A percentile compares a stretch with the other conserved stretches of the same genome.
phyloP scores from a whole-genome alignment of 2,797 vertebrate genomes.

The Poecilia picta region DNA sequence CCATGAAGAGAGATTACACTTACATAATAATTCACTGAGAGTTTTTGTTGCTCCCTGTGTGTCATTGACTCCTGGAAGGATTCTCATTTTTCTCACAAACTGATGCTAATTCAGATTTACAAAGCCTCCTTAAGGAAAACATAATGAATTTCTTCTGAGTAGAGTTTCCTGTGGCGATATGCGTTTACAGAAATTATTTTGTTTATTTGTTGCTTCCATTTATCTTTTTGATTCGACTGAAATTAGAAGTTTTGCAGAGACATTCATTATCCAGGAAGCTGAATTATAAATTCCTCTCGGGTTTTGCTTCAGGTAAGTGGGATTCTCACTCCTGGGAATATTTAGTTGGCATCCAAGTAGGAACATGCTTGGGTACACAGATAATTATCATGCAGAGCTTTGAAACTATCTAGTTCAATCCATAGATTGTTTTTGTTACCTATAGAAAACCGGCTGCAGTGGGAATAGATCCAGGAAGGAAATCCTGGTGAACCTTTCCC shows the following conservation, averaged over 20 bases:
- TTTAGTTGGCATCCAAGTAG: neutral
- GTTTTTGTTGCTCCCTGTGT: neutral
- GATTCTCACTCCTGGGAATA: neutral
- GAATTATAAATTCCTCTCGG: neutral
- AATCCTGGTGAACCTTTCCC: neutral
- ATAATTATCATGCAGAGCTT: neutral
- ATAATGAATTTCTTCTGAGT: conserved; percentile 26
- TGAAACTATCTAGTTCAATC: neutral
- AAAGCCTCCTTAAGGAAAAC: conserved; percentile 33
- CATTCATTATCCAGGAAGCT: neutral
- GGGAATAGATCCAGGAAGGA: neutral
- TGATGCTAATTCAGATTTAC: conserved; percentile 27
- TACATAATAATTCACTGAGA: conserved; percentile 5
- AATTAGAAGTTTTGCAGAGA: neutral
- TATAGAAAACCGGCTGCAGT: neutral
- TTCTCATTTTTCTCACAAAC: conserved; percentile 24
- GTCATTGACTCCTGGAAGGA: conserved; percentile 10
- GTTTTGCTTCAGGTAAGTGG: neutral
- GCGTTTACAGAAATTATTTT: neutral
- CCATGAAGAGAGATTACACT: conserved; percentile 1
- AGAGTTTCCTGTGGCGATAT: conserved; percentile 13
- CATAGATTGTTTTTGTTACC: neutral
- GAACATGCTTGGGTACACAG: neutral
- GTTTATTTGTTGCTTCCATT: neutral
- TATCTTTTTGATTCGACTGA: neutral